Evolutionary conservation across 2,797 vertebrate species (phyloP).

Genomic region (Artibeus jamaicensis): DNA sequence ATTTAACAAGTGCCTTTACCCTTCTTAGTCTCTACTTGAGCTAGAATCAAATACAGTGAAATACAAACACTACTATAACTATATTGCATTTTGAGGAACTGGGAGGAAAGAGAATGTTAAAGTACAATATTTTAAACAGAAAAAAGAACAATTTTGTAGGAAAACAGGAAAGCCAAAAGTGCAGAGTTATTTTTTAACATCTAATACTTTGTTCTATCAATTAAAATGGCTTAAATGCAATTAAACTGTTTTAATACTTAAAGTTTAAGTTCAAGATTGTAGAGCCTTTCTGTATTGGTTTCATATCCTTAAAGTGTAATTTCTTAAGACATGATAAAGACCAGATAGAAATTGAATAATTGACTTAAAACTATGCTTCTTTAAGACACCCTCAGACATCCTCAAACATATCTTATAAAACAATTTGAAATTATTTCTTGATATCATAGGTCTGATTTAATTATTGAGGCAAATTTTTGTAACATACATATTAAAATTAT

Average conservation of each 20-base stretch:
- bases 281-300: neutral
- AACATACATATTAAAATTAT: neutral
- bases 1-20: neutral
- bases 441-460: neutral
- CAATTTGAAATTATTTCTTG: constrained; percentile 34
- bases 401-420: neutral
- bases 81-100: neutral
- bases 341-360: neutral
- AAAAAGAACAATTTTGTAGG: neutral
- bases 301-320: neutral
- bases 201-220: neutral
- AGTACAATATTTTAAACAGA: neutral
- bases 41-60: neutral
- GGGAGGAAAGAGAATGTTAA: neutral
- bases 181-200: neutral
- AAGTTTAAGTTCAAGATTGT: neutral
- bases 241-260: neutral
- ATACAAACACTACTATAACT: neutral
- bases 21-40: neutral
- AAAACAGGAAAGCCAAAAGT: neutral
- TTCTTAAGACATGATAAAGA: constrained; percentile 6
- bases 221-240: neutral
- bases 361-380: neutral
- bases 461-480: neutral
- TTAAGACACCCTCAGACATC: neutral